Conservation (phyloP, 2,888 invertebrate species). For the Syrphus vitripennis region DNA sequence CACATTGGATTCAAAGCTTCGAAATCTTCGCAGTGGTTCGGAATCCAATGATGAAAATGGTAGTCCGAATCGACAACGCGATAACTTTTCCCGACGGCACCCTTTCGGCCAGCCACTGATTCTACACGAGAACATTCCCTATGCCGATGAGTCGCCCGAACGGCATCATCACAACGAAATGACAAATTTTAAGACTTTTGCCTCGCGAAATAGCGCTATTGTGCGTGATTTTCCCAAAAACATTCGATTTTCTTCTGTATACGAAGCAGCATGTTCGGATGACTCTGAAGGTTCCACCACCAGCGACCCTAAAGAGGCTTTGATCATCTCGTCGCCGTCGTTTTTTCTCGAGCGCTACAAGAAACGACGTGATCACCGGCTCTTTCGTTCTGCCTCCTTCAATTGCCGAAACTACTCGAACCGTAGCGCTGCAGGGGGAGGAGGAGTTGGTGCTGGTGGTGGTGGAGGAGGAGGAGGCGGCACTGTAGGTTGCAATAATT, state of each 20-base stretch:
- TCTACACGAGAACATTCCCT: conserved; percentile 85
- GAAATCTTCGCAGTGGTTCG: conserved; percentile 87
- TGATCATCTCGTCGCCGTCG: conserved; percentile 78
- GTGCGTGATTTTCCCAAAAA: conserved; percentile 73
- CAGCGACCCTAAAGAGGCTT: conserved; percentile 80
- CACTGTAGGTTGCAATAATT: conserved; percentile 74
- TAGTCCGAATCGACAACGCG: conserved; percentile 79
- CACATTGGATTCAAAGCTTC: conserved; percentile 92
- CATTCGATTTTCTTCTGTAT: conserved; percentile 77
- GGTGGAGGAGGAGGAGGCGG: conserved; percentile 73
- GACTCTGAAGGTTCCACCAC: conserved; percentile 80
- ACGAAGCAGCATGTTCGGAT: conserved; percentile 77
- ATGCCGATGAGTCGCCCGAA: conserved; percentile 87
- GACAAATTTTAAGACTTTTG: conserved; percentile 62
- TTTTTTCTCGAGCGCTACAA: conserved; percentile 80
- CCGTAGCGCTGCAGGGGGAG: conserved; percentile 78
- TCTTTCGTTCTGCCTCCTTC: conserved; percentile 80
- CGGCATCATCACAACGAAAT: conserved; percentile 77
- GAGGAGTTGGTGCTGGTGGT: conserved; percentile 76
- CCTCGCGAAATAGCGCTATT: conserved; percentile 46
- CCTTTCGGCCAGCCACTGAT: conserved; percentile 79
- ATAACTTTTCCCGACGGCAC: conserved; percentile 76
- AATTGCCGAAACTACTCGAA: conserved; percentile 81
- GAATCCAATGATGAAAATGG: conserved; percentile 83
- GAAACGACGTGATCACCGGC: conserved; percentile 80